phyloP scores from a whole-genome alignment of 2,113 vertebrate species.

The Hemichromis elongatus region DNA sequence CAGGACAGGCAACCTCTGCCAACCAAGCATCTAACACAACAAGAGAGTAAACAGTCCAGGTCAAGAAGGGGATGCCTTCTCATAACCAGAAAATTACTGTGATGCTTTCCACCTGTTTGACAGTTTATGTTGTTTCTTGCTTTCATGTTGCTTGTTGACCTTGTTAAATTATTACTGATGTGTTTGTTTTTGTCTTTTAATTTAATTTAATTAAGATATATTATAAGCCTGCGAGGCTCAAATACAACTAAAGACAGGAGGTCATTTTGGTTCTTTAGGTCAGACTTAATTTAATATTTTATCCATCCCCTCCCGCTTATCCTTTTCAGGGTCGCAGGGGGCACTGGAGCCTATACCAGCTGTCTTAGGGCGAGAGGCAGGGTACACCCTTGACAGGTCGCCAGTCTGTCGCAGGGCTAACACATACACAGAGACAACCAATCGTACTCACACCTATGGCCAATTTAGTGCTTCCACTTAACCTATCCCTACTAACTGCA shows the following conservation, averaged over 20 bases:
- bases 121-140: not conserved
- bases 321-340: too few species aligned
- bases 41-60: not conserved
- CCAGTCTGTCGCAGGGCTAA: too few species aligned
- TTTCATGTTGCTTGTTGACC: not conserved
- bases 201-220: not conserved
- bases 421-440: too few species aligned
- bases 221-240: not conserved
- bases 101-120: not conserved
- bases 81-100: not conserved
- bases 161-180: not conserved
- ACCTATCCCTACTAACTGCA: too few species aligned
- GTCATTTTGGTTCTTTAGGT: not conserved
- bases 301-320: too few species aligned
- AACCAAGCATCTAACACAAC: not conserved
- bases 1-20: not conserved
- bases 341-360: too few species aligned
- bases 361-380: too few species aligned
- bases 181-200: not conserved
- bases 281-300: not conserved
- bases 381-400: too few species aligned
- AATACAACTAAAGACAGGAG: not conserved
- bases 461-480: too few species aligned
- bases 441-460: too few species aligned
- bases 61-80: not conserved